These are phyloP conservation scores for Rhingia rostrata DNA, from an alignment of 2,888 invertebrate species.

Conservation along the genomic window DNA sequence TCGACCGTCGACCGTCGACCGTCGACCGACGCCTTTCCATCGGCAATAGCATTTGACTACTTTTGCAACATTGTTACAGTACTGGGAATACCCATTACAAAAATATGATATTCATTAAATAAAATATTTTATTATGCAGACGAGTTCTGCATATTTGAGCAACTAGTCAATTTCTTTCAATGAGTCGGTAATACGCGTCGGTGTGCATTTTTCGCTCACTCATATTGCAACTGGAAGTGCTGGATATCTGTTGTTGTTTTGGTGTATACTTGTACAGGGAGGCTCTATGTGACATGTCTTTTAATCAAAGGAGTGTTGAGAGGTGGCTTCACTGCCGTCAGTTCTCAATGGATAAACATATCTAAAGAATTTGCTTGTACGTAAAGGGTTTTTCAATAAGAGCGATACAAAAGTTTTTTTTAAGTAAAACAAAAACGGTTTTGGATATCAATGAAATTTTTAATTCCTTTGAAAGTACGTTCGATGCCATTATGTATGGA, in stretches of 20 bases:
- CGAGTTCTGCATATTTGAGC: conserved; percentile 71
- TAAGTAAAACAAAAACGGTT: too few species aligned
- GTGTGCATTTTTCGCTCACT: conserved; percentile 12
- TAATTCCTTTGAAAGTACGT: too few species aligned
- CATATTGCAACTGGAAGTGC: conserved; percentile 18
- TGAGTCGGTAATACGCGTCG: conserved; percentile 24
- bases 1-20: neutral
- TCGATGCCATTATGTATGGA: too few species aligned
- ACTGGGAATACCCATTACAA: conserved; percentile 65
- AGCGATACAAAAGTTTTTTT: too few species aligned
- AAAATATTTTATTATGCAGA: conserved; percentile 76
- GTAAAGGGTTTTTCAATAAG: too few species aligned
- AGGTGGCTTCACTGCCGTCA: too few species aligned
- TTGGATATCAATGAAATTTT: too few species aligned
- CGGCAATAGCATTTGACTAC: conserved; percentile 15
- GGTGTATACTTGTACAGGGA: too few species aligned
- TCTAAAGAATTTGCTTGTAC: too few species aligned
- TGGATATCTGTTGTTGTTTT: conserved; percentile 3
- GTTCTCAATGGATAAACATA: too few species aligned
- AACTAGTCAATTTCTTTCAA: conserved; percentile 28
- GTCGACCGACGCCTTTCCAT: conserved; percentile 7
- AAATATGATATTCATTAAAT: conserved; percentile 75
- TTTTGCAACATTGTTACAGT: conserved; percentile 58
- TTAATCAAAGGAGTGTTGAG: too few species aligned
- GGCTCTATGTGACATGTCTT: too few species aligned